phyloP scores from a whole-genome alignment of 2,797 vertebrate species.

The Orestias chungarensis region DNA sequence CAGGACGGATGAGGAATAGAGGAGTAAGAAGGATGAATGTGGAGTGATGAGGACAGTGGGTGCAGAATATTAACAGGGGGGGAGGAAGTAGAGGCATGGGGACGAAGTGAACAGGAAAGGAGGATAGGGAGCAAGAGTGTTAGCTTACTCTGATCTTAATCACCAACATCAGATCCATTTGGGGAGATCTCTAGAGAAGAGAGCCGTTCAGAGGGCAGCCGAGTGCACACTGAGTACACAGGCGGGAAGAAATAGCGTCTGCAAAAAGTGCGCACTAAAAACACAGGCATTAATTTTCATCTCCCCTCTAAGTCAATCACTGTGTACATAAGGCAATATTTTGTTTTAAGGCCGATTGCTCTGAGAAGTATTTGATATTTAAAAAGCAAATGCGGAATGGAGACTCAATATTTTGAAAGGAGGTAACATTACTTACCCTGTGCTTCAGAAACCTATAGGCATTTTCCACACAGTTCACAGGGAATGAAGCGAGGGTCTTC shows the following conservation, averaged over 20 bases:
- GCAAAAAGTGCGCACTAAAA: slow-evolving; percentile 62
- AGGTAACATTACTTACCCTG: slow-evolving; percentile 63
- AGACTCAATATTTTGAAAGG: slow-evolving; percentile 70
- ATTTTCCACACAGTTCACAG: slow-evolving; percentile 46
- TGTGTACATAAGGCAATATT: slow-evolving; percentile 67
- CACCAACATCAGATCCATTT: slow-evolving; percentile 82
- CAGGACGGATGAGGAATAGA: slow-evolving; percentile 44
- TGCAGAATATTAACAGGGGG: slow-evolving; percentile 30
- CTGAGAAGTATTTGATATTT: slow-evolving; percentile 58
- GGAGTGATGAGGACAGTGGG: slow-evolving; percentile 36
- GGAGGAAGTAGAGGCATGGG: slow-evolving; percentile 39
- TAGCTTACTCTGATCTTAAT: slow-evolving; percentile 88
- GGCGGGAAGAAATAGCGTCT: slow-evolving; percentile 61
- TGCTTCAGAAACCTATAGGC: slow-evolving; percentile 56
- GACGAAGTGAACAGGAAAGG: slow-evolving; percentile 52
- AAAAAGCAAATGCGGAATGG: slow-evolving; percentile 67
- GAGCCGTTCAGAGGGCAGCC: slow-evolving; percentile 57
- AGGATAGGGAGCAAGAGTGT: slow-evolving; percentile 56
- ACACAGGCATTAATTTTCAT: slow-evolving; percentile 72
- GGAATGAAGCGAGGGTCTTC: slow-evolving; percentile 25
- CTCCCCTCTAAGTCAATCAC: slow-evolving; percentile 56
- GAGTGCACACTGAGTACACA: slow-evolving; percentile 66
- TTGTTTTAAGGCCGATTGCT: slow-evolving; percentile 67
- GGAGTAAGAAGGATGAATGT: slow-evolving; percentile 42
- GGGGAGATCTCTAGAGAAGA: slow-evolving; percentile 64